These are phyloP conservation scores for Lepus timidus DNA, from an alignment of 2,113 vertebrate genomes.

Conservation along the genomic window DNA sequence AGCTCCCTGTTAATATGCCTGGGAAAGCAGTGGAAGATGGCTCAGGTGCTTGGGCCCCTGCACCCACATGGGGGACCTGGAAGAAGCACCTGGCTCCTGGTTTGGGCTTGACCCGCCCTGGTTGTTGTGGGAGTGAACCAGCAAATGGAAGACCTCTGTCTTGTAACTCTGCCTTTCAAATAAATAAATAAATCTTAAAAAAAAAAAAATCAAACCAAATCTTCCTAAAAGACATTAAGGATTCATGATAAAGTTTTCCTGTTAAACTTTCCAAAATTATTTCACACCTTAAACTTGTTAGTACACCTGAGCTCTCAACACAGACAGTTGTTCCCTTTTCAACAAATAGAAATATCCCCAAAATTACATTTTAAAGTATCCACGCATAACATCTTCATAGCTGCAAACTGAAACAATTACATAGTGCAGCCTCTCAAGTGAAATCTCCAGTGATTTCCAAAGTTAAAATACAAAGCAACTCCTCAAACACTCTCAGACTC, in stretches of 20 bases:
- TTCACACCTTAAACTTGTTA: background rate
- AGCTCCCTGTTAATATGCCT: too few species aligned
- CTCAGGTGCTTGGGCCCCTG: too few species aligned
- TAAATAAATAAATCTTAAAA: too few species aligned
- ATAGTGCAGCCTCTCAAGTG: too few species aligned
- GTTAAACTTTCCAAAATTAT: background rate
- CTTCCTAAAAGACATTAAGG: background rate
- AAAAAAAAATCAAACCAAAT: background rate
- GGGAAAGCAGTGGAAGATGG: too few species aligned
- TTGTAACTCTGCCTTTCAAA: too few species aligned
- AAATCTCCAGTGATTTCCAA: too few species aligned
- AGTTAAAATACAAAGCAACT: background rate
- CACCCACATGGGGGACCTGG: too few species aligned
- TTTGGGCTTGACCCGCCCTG: too few species aligned
- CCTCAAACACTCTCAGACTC: background rate
- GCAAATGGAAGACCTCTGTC: too few species aligned
- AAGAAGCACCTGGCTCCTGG: too few species aligned
- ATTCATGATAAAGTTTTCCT: background rate
- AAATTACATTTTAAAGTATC: constrained; percentile 19
- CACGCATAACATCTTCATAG: background rate
- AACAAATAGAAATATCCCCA: constrained; percentile 23
- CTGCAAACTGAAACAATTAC: background rate
- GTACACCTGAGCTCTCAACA: background rate
- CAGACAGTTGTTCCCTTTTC: background rate
- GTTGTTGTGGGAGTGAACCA: too few species aligned